These are phyloP conservation scores for Arctocebus calabarensis DNA, from an alignment of 2,797 vertebrate species.

Conservation along the genomic window DNA sequence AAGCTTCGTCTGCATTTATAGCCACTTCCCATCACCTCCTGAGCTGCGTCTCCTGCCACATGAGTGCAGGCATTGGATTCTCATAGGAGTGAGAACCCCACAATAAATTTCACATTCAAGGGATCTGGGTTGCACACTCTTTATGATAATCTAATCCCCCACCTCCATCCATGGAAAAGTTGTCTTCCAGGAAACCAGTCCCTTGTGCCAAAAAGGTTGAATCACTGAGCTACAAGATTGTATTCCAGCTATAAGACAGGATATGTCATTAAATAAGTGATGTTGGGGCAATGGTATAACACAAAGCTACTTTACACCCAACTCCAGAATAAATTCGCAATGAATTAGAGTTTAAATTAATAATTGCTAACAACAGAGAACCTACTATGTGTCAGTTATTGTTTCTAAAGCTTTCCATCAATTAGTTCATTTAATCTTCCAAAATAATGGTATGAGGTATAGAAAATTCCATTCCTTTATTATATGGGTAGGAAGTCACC, in stretches of 20 bases:
- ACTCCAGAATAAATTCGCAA: not conserved
- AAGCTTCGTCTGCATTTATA: no score
- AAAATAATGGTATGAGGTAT: not conserved
- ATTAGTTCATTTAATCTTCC: slow-evolving; percentile 14
- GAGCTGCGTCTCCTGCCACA: no score
- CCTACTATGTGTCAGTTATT: not conserved
- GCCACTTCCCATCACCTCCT: no score
- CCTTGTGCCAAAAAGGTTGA: no score
- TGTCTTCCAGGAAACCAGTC: no score
- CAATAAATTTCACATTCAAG: no score
- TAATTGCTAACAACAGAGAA: not conserved
- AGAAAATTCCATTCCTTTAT: not conserved
- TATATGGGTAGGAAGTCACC: slow-evolving; percentile 15
- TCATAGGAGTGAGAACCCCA: no score
- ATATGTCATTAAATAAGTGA: not conserved
- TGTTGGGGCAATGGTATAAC: not conserved
- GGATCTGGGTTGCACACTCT: no score
- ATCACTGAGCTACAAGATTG: not conserved
- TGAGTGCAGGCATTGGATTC: no score
- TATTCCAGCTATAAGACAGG: not conserved
- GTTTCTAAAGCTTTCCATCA: not conserved
- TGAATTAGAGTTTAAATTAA: not conserved
- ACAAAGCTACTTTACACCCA: not conserved
- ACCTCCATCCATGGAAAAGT: no score
- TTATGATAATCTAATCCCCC: no score